Conservation (phyloP, 2,797 vertebrate genomes). For the Synanceia verrucosa region DNA sequence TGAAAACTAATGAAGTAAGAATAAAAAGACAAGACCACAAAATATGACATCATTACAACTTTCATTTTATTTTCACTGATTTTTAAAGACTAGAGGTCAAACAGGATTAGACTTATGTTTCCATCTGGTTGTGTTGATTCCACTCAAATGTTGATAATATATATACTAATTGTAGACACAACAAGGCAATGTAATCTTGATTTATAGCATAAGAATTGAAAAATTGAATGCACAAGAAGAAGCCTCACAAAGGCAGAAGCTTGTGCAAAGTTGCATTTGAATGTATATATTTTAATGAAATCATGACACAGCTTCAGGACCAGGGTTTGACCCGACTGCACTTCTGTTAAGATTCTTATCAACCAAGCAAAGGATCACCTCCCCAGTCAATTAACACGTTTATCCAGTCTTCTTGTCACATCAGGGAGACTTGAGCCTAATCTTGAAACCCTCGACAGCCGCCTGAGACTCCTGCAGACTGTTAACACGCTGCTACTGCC, state of each 20-base stretch:
- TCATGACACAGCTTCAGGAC: background rate
- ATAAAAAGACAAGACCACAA: background rate
- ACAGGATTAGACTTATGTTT: no score
- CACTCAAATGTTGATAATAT: background rate
- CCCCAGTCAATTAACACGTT: slow-evolving; percentile 19
- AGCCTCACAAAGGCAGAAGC: background rate
- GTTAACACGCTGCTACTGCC: slow-evolving; percentile 13
- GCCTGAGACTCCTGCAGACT: slow-evolving; percentile 26
- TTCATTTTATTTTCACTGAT: background rate
- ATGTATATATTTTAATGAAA: no score
- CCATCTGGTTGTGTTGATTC: background rate
- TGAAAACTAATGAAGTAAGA: background rate
- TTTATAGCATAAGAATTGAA: no score
- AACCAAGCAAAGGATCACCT: slow-evolving; percentile 31
- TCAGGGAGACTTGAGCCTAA: slow-evolving; percentile 42
- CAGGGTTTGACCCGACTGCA: slow-evolving; percentile 19
- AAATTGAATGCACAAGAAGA: no score
- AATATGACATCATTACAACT: background rate
- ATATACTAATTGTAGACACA: no score
- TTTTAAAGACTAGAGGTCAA: background rate
- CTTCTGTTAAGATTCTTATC: slow-evolving; percentile 33
- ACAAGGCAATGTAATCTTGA: no score
- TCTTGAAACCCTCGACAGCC: slow-evolving; percentile 36
- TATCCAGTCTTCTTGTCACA: slow-evolving; percentile 26
- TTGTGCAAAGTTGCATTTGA: background rate